A percentile compares a stretch with the other conserved stretches of the same genome.
Evolutionary conservation across 92 coral and sea anemone genomes (phyloP).

Genomic region (Pocillopora meandrina): DNA sequence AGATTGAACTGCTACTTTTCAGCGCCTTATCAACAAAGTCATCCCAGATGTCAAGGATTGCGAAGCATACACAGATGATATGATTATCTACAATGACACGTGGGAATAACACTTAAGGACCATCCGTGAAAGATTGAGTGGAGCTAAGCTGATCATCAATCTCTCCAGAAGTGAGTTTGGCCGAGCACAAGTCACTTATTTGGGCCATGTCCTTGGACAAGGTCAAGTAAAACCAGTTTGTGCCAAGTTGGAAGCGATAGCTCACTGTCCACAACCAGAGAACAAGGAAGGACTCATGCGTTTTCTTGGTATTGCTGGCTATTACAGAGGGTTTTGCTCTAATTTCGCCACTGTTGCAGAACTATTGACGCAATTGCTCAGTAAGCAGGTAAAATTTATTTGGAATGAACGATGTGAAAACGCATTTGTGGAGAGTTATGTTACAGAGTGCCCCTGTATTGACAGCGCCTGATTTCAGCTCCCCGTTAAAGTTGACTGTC

Average conservation of each 20-base stretch:
- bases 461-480: slow-evolving; percentile 45
- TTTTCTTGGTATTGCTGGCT: slow-evolving; percentile 70
- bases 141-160: slow-evolving; percentile 51
- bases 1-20: slow-evolving; percentile 51
- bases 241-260: neutral
- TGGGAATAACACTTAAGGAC: slow-evolving; percentile 53
- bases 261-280: slow-evolving; percentile 25
- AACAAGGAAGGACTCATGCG: slow-evolving; percentile 49
- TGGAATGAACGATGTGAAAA: slow-evolving; percentile 55
- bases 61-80: slow-evolving; percentile 60
- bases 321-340: slow-evolving; percentile 56
- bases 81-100: slow-evolving; percentile 46
- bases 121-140: slow-evolving; percentile 29
- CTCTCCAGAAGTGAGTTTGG: slow-evolving; percentile 45
- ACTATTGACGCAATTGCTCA: slow-evolving; percentile 32
- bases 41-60: slow-evolving; percentile 41
- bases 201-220: slow-evolving; percentile 47
- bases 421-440: slow-evolving; percentile 52
- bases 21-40: slow-evolving; percentile 42
- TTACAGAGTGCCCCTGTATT: slow-evolving; percentile 59
- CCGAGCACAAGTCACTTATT: slow-evolving; percentile 2
- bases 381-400: slow-evolving; percentile 34
- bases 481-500: slow-evolving; percentile 46
- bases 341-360: slow-evolving; percentile 39
- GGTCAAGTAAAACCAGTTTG: slow-evolving; percentile 53